Percentiles rank a stretch among this genome's conserved stretches.
Conservation (phyloP, 2,888 invertebrate genomes). For the Plebejus melissa region DNA sequence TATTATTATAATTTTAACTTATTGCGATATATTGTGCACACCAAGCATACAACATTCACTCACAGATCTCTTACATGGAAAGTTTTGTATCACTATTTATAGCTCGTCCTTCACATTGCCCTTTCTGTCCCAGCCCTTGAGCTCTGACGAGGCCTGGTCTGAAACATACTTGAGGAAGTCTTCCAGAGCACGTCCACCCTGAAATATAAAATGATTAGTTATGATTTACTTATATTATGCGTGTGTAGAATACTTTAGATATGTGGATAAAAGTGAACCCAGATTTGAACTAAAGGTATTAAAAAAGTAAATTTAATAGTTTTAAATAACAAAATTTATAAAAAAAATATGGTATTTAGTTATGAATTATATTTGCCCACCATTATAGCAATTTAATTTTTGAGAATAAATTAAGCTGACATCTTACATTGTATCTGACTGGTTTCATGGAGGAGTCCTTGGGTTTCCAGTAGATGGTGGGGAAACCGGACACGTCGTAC, state of each 20-base stretch:
- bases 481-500: constrained; percentile 97
- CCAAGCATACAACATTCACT: constrained; percentile 48
- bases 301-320: too few relatives aligned
- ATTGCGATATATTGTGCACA: constrained; percentile 32
- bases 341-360: too few relatives aligned
- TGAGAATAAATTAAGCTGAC: neutral
- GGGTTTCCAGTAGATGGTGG: constrained; percentile 97
- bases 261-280: too few relatives aligned
- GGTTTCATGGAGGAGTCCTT: constrained; percentile 89
- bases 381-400: too few relatives aligned
- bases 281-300: too few relatives aligned
- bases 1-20: constrained; percentile 4
- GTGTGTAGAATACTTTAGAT: too few relatives aligned
- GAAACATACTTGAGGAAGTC: constrained; percentile 98
- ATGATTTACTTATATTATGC: too few relatives aligned
- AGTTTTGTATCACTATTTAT: constrained; percentile 58
- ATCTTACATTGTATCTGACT: constrained; percentile 88
- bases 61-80: constrained; percentile 68
- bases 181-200: constrained; percentile 94
- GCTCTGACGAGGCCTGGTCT: constrained; percentile 91
- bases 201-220: constrained; percentile 41
- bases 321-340: too few relatives aligned
- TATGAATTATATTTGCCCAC: too few relatives aligned
- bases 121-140: constrained; percentile 91
- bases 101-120: constrained; percentile 82